Conservation (phyloP, 2,797 vertebrate genomes). For the Sorex maritimensis region DNA sequence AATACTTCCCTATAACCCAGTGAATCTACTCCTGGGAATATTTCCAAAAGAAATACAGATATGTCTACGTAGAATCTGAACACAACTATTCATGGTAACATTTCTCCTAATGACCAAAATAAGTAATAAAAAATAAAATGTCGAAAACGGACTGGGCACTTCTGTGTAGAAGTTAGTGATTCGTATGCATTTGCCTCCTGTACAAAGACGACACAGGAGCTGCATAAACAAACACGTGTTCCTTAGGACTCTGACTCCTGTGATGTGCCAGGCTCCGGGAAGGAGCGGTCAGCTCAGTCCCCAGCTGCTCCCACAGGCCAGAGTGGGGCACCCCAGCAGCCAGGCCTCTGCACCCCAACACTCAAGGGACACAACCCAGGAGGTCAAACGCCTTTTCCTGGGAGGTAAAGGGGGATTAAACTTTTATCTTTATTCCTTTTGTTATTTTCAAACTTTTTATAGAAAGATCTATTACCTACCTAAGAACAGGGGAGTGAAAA, state of each 20-base stretch:
- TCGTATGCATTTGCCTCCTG: not conserved
- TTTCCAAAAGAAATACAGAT: too few species aligned
- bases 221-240: not conserved
- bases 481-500: not conserved
- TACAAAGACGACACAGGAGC: not conserved
- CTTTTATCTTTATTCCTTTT: not conserved
- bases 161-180: not conserved
- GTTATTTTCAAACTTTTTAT: not conserved
- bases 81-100: not conserved
- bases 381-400: not conserved
- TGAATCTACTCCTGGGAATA: not conserved
- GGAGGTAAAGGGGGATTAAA: not conserved
- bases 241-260: not conserved
- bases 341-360: not conserved
- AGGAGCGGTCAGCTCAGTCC: too few species aligned
- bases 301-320: too few species aligned
- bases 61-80: not conserved
- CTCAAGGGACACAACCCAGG: fast-evolving
- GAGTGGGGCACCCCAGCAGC: not conserved
- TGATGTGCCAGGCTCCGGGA: not conserved
- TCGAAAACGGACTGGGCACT: not conserved
- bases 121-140: not conserved
- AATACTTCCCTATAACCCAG: not conserved
- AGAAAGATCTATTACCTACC: not conserved
- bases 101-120: not conserved